Conservation (phyloP, 2,888 invertebrate genomes). For the Apeira syringaria region DNA sequence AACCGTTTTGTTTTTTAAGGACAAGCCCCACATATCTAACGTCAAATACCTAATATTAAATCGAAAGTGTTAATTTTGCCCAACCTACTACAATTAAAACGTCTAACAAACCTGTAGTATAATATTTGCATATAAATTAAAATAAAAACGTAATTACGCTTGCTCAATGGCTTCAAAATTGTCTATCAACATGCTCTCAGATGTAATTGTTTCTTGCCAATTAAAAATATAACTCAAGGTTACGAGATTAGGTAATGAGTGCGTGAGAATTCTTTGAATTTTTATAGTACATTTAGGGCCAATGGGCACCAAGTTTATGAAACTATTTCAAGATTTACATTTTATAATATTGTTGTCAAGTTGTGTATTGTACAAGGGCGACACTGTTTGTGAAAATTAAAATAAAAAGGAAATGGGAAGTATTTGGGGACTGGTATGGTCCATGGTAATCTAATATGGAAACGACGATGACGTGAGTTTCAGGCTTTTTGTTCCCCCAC, state of each 20-base stretch:
- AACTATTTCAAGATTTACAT: no score
- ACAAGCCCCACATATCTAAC: no score
- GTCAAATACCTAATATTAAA: no score
- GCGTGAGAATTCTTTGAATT: slow-evolving; percentile 52
- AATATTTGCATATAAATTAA: slow-evolving; percentile 33
- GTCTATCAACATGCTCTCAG: slow-evolving; percentile 31
- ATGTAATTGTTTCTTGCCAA: slow-evolving; percentile 38
- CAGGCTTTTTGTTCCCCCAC: no score
- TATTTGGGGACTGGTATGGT: no score
- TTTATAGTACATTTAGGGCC: slow-evolving; percentile 15
- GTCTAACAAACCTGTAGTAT: slow-evolving; percentile 22
- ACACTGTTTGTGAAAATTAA: no score
- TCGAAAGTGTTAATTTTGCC: slow-evolving; percentile 6
- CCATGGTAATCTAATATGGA: no score
- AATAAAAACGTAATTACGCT: slow-evolving; percentile 37
- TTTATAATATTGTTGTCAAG: no score
- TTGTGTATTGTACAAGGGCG: no score
- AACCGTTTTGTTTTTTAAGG: no score
- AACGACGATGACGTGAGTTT: no score
- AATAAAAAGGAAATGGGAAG: no score
- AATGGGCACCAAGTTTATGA: slow-evolving; percentile 6
- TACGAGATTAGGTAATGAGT: slow-evolving; percentile 48
- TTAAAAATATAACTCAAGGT: slow-evolving; percentile 63
- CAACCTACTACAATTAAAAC: slow-evolving; percentile 3
- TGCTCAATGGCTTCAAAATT: slow-evolving; percentile 34